Evolutionary conservation across 2,797 vertebrate species (phyloP), one percentile per base, ranked within the genome.

Genomic region (Halcyon smyrnensis): DNA sequence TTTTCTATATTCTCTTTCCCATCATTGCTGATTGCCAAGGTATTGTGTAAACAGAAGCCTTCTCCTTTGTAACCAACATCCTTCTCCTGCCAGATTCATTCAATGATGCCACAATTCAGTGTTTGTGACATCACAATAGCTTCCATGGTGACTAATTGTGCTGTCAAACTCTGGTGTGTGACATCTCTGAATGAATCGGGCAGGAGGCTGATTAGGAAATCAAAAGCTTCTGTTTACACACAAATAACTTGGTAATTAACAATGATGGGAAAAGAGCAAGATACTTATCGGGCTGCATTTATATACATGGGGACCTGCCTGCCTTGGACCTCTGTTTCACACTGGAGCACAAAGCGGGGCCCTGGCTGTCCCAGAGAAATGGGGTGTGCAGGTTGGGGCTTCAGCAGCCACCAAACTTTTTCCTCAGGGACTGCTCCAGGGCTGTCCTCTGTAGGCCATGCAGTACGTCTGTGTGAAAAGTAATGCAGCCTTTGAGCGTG

Each of bases 111-210:
- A 94, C 93, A 96, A 88, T 96, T 94, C 78, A 95, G 96, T 88
- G 82, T 86, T 93, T 87, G 90, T 96, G 96, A 96, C 93, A 94
- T 96, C 96, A 95, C 92, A 95, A 78, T 95, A 95, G 96, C 93
- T 97, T 96, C 96, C 95, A 97, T 94, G 96, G 96, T 96, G 95
- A 97, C 94, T 95, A 96, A 97, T 97, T 96, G 95, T 97, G 96
- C 96, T 93, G 87, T 97, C 96, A 96, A 88, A 92, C 95, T 97
- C 84, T 90, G 84, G 94, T 87, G 93, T 93, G 93, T 94, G 93
- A 92, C 96, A 92, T 95, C 92, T 83, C 51, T 96, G 85, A 96
- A 95, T 96, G 93, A 95, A 87, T 93, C 76, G 74, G 81, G 65
- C 94, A 89, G 83, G 80, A 96, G 84, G 93, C 95, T 96, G 84